These are phyloP conservation scores for Sphaeramia orbicularis DNA, from an alignment of 2,797 vertebrate species.

Conservation along the genomic window DNA sequence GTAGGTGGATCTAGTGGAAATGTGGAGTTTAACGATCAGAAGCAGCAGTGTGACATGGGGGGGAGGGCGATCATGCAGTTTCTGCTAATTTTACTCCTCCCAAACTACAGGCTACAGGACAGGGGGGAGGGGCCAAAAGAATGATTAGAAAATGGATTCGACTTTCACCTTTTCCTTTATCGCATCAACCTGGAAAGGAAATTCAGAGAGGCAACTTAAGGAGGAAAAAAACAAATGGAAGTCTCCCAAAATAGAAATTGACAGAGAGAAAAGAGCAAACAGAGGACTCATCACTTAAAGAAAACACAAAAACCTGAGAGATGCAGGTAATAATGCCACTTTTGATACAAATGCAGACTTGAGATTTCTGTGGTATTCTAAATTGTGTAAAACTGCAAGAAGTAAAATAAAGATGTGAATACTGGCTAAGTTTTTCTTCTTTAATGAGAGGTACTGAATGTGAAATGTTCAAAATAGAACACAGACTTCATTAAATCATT, in stretches of 20 bases:
- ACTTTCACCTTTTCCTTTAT: conserved; percentile 99
- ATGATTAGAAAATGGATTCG: conserved; percentile 94
- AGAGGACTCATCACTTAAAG: conserved; percentile 76
- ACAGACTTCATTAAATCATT: neutral
- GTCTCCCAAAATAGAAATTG: conserved; percentile 89
- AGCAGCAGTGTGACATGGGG: conserved; percentile 86
- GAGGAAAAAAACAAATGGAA: conserved; percentile 86
- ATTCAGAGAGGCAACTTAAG: conserved; percentile 95
- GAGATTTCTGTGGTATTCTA: conserved; percentile 7
- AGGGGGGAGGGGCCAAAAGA: conserved; percentile 83
- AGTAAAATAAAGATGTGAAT: conserved; percentile 1
- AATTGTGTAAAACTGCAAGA: neutral
- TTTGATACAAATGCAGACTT: conserved; percentile 82
- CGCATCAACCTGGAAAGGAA: conserved; percentile 99
- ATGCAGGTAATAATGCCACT: conserved; percentile 74
- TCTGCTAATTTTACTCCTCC: conserved; percentile 95
- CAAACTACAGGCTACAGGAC: conserved; percentile 90
- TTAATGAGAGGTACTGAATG: neutral
- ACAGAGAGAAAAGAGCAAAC: conserved; percentile 91
- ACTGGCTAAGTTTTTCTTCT: neutral
- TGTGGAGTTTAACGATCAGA: conserved; percentile 77
- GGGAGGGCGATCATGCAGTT: conserved; percentile 90
- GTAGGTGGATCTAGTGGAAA: conserved; percentile 88
- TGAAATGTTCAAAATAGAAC: neutral
- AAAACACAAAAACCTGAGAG: conserved; percentile 81